These are phyloP conservation scores for Drosophila athabasca DNA, from an alignment of 1,140 invertebrate species.

Conservation along the genomic window DNA sequence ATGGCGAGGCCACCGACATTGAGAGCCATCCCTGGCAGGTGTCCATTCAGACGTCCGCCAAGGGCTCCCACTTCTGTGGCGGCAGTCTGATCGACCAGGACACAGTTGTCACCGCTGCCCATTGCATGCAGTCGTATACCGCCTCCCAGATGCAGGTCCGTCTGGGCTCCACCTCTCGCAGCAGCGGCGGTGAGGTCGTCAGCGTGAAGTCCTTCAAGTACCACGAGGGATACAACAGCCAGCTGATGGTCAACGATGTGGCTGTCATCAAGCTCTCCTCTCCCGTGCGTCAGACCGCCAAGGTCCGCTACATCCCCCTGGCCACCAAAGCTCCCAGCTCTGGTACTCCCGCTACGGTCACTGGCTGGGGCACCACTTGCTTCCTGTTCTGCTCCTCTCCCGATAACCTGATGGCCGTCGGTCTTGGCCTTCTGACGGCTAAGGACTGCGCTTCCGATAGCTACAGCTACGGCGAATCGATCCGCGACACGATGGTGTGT, in stretches of 20 bases:
- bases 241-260: constrained; percentile 84
- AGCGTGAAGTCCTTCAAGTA: constrained; percentile 48
- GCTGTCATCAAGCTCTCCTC: constrained; percentile 83
- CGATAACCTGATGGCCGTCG: constrained; percentile 33
- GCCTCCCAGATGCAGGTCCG: constrained; percentile 56
- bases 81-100: constrained; percentile 84
- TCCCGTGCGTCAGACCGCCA: constrained; percentile 47
- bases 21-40: constrained; percentile 66
- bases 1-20: constrained; percentile 49
- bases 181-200: constrained; percentile 58
- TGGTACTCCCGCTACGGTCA: constrained; percentile 62
- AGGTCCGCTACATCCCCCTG: constrained; percentile 43
- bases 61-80: constrained; percentile 84
- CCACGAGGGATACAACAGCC: constrained; percentile 69
- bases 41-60: constrained; percentile 51
- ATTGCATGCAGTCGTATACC: constrained; percentile 83
- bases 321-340: constrained; percentile 42
- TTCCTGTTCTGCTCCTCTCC: constrained; percentile 52
- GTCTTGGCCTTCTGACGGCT: constrained; percentile 32
- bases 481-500: constrained; percentile 85
- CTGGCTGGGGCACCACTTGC: constrained; percentile 73
- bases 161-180: constrained; percentile 56
- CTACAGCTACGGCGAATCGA: constrained; percentile 57
- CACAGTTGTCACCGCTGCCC: constrained; percentile 86
- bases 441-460: constrained; percentile 26